Evolutionary conservation across 2,113 vertebrate species (phyloP).

Genomic region (Trochalopteron elliotii): DNA sequence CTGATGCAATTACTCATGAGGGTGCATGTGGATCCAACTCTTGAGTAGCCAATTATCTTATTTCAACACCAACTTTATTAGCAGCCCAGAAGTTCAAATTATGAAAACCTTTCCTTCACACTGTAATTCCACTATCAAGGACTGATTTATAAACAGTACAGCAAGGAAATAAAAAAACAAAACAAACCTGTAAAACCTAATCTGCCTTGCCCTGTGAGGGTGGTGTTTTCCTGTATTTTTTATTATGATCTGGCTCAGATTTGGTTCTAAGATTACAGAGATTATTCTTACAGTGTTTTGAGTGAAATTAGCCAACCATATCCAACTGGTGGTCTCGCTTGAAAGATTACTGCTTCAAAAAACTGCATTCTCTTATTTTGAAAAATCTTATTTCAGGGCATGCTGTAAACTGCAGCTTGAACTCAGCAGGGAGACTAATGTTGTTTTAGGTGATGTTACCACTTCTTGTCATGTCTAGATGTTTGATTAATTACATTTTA

Average conservation of each 20-base stretch:
- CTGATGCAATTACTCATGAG: neutral
- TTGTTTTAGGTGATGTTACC: conserved; percentile 44
- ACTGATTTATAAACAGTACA: neutral
- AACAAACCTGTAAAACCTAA: neutral
- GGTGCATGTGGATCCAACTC: neutral
- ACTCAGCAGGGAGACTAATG: neutral
- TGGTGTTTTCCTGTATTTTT: neutral
- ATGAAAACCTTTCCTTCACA: neutral
- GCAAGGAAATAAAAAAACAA: neutral
- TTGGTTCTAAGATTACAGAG: neutral
- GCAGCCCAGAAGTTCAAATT: neutral
- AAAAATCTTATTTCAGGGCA: neutral
- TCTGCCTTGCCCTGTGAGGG: neutral
- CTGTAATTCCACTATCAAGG: neutral
- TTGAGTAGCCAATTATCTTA: neutral
- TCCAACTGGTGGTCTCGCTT: neutral
- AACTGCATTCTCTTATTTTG: neutral
- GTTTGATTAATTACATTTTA: conserved; percentile 6
- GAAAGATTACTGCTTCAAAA: neutral
- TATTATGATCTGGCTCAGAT: neutral
- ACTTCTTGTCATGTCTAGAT: neutral
- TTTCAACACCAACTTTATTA: neutral
- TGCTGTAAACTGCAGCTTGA: neutral
- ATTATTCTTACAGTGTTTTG: neutral
- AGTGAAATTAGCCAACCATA: neutral